These are phyloP conservation scores for Cossypha niveicapilla DNA, from an alignment of 2,797 vertebrate species.

Conservation along the genomic window DNA sequence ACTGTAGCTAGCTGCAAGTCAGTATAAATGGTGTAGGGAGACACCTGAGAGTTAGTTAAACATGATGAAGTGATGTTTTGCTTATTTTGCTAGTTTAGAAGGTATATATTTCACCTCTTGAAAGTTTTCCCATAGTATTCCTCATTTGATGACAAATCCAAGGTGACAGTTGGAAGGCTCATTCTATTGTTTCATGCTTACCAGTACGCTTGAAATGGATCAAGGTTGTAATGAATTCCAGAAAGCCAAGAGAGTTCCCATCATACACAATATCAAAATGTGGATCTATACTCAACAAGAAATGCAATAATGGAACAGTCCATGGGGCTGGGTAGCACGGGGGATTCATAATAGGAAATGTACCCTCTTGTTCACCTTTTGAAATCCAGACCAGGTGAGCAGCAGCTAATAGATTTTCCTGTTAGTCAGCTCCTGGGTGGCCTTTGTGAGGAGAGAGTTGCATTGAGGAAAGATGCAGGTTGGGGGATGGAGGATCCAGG, in stretches of 20 bases:
- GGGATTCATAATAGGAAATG: background rate
- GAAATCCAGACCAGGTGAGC: constrained; percentile 31
- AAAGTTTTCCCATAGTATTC: constrained; percentile 41
- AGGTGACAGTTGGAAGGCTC: constrained; percentile 53
- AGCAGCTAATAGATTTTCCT: background rate
- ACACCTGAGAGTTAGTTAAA: background rate
- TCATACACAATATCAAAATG: background rate
- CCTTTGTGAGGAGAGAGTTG: background rate
- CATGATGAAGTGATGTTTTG: constrained; percentile 58
- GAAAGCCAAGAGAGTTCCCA: constrained; percentile 49
- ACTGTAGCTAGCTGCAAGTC: background rate
- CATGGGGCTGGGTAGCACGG: background rate
- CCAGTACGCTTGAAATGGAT: constrained; percentile 33
- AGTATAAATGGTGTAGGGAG: background rate
- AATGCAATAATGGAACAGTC: background rate
- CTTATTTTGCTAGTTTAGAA: constrained; percentile 38
- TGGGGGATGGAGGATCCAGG: background rate
- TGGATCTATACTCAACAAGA: constrained; percentile 18
- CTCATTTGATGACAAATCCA: constrained; percentile 59
- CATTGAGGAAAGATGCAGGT: rapidly evolving
- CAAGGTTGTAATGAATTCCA: constrained; percentile 69
- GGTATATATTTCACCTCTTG: constrained; percentile 40
- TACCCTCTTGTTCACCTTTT: constrained; percentile 15
- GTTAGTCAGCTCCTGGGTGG: constrained; percentile 1
- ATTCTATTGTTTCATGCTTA: constrained; percentile 57